phyloP scores from a whole-genome alignment of 2,113 vertebrate genomes.

The Lepus americanus region DNA sequence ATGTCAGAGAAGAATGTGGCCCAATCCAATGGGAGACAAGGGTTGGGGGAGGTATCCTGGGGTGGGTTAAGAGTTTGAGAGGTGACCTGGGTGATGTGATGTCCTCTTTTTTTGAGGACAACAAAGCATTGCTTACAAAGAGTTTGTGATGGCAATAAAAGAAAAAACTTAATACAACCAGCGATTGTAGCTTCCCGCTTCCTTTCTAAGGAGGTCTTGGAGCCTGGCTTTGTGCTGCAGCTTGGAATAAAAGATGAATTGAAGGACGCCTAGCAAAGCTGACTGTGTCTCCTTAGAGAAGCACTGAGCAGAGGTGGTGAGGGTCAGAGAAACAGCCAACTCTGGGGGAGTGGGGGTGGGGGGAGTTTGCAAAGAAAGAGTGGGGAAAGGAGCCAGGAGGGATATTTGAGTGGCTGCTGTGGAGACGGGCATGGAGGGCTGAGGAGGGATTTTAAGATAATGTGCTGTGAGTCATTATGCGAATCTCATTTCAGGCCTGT shows the following conservation, averaged over 20 bases:
- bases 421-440: not conserved
- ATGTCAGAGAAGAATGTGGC: not conserved
- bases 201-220: not conserved
- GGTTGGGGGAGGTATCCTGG: not conserved
- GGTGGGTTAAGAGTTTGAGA: not conserved
- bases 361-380: not conserved
- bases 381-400: not conserved
- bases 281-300: constrained; percentile 32
- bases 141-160: not conserved
- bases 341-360: not conserved
- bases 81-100: not conserved
- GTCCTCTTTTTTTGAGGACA: not conserved
- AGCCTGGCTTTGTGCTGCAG: not conserved
- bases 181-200: not conserved
- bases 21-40: not conserved
- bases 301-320: not conserved
- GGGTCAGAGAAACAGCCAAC: not conserved
- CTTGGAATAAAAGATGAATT: constrained; percentile 50
- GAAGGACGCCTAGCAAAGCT: constrained; percentile 31
- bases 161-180: not conserved
- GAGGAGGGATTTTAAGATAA: not conserved
- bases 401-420: constrained; percentile 31
- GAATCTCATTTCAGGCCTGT: not conserved
- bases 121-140: not conserved
- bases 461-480: not conserved